Conservation (phyloP, 2,797 vertebrate species). For the Aphelocoma californica region DNA sequence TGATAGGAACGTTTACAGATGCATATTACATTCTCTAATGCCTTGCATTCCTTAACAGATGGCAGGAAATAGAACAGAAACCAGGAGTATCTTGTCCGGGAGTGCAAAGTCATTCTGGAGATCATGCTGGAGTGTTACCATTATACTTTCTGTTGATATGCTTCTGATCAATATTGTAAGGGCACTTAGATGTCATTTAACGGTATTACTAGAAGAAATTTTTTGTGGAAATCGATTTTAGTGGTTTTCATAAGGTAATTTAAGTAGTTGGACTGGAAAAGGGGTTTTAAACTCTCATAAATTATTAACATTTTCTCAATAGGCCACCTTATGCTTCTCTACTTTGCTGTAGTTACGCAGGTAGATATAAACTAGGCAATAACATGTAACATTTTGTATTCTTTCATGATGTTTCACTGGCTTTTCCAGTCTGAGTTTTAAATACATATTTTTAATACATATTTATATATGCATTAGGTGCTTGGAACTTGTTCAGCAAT, state of each 20-base stretch:
- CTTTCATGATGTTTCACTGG: background rate
- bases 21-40: background rate
- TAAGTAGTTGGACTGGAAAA: constrained; percentile 3
- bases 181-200: background rate
- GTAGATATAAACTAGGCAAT: background rate
- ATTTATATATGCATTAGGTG: background rate
- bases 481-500: background rate
- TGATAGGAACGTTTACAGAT: background rate
- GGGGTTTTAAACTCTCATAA: background rate
- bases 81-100: background rate
- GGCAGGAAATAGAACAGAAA: background rate
- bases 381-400: background rate
- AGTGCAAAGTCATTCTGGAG: background rate
- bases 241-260: constrained; percentile 8
- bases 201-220: background rate
- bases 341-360: background rate
- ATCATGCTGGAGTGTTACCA: background rate
- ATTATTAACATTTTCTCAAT: constrained; percentile 8
- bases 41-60: background rate
- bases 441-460: background rate
- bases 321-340: background rate
- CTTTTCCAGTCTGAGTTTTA: background rate
- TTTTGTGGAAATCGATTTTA: background rate
- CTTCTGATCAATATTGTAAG: background rate
- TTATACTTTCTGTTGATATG: background rate